Conservation (phyloP, 2,797 vertebrate species). For the Melanotaenia trifasciata region DNA sequence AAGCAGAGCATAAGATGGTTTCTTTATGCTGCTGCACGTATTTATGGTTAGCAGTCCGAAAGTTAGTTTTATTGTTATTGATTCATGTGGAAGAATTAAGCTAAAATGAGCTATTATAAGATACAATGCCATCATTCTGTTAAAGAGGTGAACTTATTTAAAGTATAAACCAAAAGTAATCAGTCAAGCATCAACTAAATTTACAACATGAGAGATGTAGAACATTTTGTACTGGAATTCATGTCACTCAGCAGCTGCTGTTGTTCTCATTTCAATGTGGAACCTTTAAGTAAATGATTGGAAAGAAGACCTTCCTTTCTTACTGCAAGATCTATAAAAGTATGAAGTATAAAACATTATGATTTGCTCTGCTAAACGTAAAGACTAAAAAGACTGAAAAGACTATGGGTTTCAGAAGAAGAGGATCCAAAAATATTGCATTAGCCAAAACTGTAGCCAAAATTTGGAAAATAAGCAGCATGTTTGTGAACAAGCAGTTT, state of each 20-base stretch:
- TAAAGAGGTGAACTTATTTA: neutral
- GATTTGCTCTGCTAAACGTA: neutral
- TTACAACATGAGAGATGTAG: neutral
- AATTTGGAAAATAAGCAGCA: too few species aligned
- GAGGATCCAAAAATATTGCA: neutral
- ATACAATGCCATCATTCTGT: neutral
- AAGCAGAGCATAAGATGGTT: neutral
- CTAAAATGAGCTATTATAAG: neutral
- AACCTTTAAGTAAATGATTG: too few species aligned
- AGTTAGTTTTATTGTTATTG: neutral
- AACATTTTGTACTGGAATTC: neutral
- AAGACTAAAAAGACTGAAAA: neutral
- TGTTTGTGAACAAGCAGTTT: too few species aligned
- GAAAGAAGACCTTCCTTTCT: too few species aligned
- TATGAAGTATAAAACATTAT: too few species aligned
- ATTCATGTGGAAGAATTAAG: neutral
- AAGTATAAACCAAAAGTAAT: neutral
- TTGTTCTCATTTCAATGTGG: too few species aligned
- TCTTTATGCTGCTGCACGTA: constrained; percentile 2
- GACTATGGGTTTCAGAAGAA: neutral
- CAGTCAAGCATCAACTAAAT: neutral
- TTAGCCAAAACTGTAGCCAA: neutral
- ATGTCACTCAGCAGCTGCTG: too few species aligned
- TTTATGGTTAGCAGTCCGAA: neutral
- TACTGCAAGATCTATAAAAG: too few species aligned